Percentiles rank a stretch among this genome's conserved stretches.
phyloP scores from a whole-genome alignment of 2,797 vertebrate species.

The Urophycis tenuis region DNA sequence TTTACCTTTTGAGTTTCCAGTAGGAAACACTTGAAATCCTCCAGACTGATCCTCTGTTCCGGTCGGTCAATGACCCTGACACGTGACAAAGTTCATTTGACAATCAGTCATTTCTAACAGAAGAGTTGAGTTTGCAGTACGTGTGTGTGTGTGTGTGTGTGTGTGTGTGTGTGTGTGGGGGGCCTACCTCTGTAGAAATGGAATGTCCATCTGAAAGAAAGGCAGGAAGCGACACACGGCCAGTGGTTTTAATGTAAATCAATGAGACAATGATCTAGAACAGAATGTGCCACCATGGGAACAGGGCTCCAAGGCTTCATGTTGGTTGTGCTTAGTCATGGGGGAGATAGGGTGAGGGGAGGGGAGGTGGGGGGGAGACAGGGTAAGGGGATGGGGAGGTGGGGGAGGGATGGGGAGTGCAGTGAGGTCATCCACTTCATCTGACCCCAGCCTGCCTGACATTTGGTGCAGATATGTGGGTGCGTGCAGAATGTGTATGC shows the following conservation, averaged over 20 bases:
- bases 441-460: constrained; percentile 43
- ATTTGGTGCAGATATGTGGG: constrained; percentile 5
- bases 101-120: constrained; percentile 15
- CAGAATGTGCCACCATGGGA: neutral
- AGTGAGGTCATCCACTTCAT: constrained; percentile 61
- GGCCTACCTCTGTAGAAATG: constrained; percentile 79
- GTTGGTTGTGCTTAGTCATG: constrained; percentile 17
- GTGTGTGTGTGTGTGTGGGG: neutral
- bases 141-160: neutral
- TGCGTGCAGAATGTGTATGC: constrained; percentile 30
- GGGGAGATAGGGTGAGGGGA: constrained; percentile 12
- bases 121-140: neutral
- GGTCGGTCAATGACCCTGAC: constrained; percentile 78
- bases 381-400: neutral
- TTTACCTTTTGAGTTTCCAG: constrained; percentile 87
- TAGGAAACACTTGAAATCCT: constrained; percentile 88
- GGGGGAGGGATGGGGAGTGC: neutral
- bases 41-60: constrained; percentile 79
- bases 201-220: constrained; percentile 80
- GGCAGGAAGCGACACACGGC: constrained; percentile 7
- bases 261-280: neutral
- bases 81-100: constrained; percentile 23
- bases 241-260: constrained; percentile 18
- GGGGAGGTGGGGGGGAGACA: constrained; percentile 17
- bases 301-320: neutral